Percentiles rank a stretch among this genome's conserved stretches.
phyloP scores from a whole-genome alignment of 2,113 vertebrate genomes.

The Hippocampus comes region DNA sequence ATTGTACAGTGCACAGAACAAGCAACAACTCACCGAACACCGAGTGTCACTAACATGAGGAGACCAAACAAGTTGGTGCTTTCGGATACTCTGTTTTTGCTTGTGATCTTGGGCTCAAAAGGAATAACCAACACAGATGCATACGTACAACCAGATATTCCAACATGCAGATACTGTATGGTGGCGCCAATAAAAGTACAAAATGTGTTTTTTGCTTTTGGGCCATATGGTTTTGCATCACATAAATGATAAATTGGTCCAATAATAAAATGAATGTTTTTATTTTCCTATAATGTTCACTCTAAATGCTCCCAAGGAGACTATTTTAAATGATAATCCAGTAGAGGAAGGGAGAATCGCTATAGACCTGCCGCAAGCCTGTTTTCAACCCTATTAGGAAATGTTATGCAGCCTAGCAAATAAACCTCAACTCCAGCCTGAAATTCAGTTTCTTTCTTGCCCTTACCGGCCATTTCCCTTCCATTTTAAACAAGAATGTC shows the following conservation, averaged over 20 bases:
- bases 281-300: conserved; percentile 42
- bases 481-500: conserved; percentile 42
- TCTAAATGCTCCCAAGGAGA: conserved; percentile 72
- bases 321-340: conserved; percentile 80
- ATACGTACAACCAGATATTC: background rate
- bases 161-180: background rate
- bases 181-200: background rate
- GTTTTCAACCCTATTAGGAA: conserved; percentile 75
- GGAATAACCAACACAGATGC: background rate
- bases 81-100: background rate
- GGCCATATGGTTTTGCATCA: conserved; percentile 39
- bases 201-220: conserved; percentile 4
- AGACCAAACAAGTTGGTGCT: background rate
- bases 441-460: conserved; percentile 62
- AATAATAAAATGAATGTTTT: conserved; percentile 52
- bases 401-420: conserved; percentile 70
- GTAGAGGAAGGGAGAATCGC: conserved; percentile 71
- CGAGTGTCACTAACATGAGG: background rate
- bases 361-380: conserved; percentile 73
- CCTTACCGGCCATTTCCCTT: conserved; percentile 64
- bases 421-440: conserved; percentile 64
- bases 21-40: background rate
- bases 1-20: background rate
- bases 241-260: conserved; percentile 43
- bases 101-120: background rate